Evolutionary conservation across 1,140 invertebrate species (phyloP), one percentile per base, ranked within the genome.

Genomic region (Oppia nitens): DNA sequence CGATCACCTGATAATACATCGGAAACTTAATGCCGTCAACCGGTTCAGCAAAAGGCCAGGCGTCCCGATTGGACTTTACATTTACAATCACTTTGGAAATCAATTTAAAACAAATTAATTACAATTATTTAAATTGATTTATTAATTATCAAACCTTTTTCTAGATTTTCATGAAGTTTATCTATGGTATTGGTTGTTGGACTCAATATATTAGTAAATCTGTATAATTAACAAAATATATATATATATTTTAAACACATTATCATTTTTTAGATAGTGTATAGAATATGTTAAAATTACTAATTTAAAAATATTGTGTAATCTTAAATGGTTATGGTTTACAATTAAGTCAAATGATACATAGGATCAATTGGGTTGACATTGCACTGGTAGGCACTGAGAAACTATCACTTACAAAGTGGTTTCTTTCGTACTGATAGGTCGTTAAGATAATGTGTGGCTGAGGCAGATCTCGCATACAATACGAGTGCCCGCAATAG

Each of bases 11-110:
- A 55, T 60, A 60, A 55, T 60, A 60, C 20, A 45, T 47, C 26
- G 59, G 59, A 48, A 32, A 52, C 9, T 14, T 49, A 2, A 47
- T 29, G 27, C 40, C 47, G 17, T 57, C 20, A 2, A 60, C 52
- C 12, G 59, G 11, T 49, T 60, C 59, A 23, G 20, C 23, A 47
- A 60, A 60, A 25, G 59, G 59, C 59, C 59, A 60, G n/a, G 59
- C 24, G 24, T 54, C 47, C 14, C 52, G 28, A 55, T 47, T 60
- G 9, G 53, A 14, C 12, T 47, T 55, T 12, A 60, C 52, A n/a
- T 52, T 23, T 28, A 25, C 9, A 12, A 60, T 60, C 17, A 60
- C 48, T 20, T 17, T 9, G 17, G 32, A 40, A 40, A 40, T 40
- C 6, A 40, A 6, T 9, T 40, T 17, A 40, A 40, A 40, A 40